Evolutionary conservation across 2,888 invertebrate species (phyloP), one percentile per base, ranked within the genome.

Genomic region (Acrobasis repandana): DNA sequence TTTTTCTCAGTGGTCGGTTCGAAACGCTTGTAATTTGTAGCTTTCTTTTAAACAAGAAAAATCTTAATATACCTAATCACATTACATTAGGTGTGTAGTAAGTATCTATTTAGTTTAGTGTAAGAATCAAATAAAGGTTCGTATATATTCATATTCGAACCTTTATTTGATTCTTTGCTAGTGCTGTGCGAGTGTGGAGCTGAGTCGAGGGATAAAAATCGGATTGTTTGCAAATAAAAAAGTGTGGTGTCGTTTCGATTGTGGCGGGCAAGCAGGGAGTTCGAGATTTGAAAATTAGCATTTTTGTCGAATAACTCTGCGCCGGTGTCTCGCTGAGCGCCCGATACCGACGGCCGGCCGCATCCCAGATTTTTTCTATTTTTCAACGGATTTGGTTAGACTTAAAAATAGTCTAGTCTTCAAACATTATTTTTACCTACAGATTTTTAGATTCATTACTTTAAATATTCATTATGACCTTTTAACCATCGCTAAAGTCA

Each of bases 241-340:
- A 79, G 76, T 74, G 66, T 65, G 79, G 82, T 82, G 82, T 78
- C 79, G 83, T 82, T 80, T 82, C 83, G 89, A 86, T 84, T 84
- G 89, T 80, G 82, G 83, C 82, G 74, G 79, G 81, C 81, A 79
- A 83, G 80, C 79, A 72, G 78, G 80, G 82, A 81, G 86, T 83
- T 84, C 80, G 88, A 91, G 90, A 91, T 91, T 90, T 90, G 88
- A 85, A 85, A 90, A 92, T 92, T 92, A 89, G 90, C 91, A 92
- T 92, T 90, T 92, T 92, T 90, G 90, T 86, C 90, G 88, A 86
- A 91, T 92, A 92, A 92, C 86, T 92, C 90, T 90, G 83, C 79
- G 68, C 80, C 80, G 81, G 85, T 90, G 90, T 90, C 90, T 88
- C 88, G 80, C 85, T 83, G 85, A 84, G 83, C 84, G 78, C 82